Evolutionary conservation across 1,140 invertebrate genomes (phyloP), one percentile per base, ranked within the genome.

Genomic region (Nymphalis io): DNA sequence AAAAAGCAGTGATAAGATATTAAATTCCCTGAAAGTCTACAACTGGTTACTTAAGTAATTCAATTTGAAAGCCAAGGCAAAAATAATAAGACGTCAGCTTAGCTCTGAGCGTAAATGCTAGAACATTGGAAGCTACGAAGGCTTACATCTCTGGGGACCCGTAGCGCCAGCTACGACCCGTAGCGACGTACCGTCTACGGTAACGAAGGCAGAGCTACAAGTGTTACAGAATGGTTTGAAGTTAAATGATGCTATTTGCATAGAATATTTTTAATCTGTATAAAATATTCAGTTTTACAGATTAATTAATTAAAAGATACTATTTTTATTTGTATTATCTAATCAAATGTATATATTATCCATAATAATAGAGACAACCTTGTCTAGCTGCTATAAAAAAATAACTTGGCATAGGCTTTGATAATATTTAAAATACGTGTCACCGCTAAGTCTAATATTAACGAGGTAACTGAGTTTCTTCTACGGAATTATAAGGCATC

Each of bases 11-110:
- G 65, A 68, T 66, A 69, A 64, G 72, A 69, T 73, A 75, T 70
- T 75, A 75, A 70, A 55, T 69, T 70, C 63, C 40, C 27, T 60
- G 40, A 62, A 39, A 66, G 39, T 39, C 51, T 63, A 51, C 60
- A 63, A 71, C 68, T 67, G 66, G 67, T 53, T 76, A 74, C 69
- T 75, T 78, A 78, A 60, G 69, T 73, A 79, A 79, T 76, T 76
- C 73, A 76, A 79, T 76, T 73, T 80, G 70, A 82, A 82, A 82
- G 76, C 76, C 73, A 82, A 79, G 74, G 82, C 75, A 79, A 83
- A 90, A 87, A 83, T 84, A 85, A 87, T 86, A 88, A 82, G 79
- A 82, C 61, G 76, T 79, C 74, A 83, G 82, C 79, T 88, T 82
- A 85, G 81, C 78, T 83, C 75, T 80, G 80, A 85, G 78, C 73